A percentile compares a stretch with the other conserved stretches of the same genome.
Conservation (phyloP, 2,888 invertebrate genomes). For the Cinara cedri region DNA sequence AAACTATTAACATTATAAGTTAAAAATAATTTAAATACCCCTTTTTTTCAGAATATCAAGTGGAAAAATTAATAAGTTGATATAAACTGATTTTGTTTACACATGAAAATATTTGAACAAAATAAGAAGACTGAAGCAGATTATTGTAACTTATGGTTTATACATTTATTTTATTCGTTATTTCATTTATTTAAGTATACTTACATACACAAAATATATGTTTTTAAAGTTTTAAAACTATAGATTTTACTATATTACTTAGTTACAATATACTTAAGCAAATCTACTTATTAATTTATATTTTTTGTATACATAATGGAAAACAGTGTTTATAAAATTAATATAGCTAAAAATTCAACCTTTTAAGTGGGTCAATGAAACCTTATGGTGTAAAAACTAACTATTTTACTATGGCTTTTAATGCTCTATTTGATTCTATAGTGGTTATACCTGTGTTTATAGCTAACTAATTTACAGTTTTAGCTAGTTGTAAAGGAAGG, state of each 20-base stretch:
- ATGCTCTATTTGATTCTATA: constrained; percentile 18
- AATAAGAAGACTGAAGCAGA: constrained; percentile 32
- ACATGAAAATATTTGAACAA: constrained; percentile 25
- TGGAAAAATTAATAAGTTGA: constrained; percentile 65
- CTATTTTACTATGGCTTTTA: constrained; percentile 55
- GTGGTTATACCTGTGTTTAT: constrained; percentile 7
- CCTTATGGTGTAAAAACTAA: constrained; percentile 41
- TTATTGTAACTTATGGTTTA: constrained; percentile 2
- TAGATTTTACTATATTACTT: not conserved
- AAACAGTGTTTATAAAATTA: not conserved
- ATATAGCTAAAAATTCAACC: constrained; percentile 3
- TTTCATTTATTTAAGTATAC: not conserved
- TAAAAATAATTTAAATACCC: not conserved
- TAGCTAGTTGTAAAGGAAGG: not conserved
- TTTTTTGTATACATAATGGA: not conserved
- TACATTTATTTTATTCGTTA: not conserved
- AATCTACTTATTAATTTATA: constrained; percentile 5
- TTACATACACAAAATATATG: not conserved
- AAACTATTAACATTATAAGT: not conserved
- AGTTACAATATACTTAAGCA: not conserved
- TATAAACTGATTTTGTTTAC: not conserved
- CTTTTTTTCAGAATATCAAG: constrained; percentile 65
- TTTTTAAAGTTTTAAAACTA: not conserved
- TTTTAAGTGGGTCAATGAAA: constrained; percentile 60
- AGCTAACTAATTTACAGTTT: constrained; percentile 13